These are phyloP conservation scores for Lasioglossum calceatum DNA, from an alignment of 2,888 invertebrate genomes.

Conservation along the genomic window DNA sequence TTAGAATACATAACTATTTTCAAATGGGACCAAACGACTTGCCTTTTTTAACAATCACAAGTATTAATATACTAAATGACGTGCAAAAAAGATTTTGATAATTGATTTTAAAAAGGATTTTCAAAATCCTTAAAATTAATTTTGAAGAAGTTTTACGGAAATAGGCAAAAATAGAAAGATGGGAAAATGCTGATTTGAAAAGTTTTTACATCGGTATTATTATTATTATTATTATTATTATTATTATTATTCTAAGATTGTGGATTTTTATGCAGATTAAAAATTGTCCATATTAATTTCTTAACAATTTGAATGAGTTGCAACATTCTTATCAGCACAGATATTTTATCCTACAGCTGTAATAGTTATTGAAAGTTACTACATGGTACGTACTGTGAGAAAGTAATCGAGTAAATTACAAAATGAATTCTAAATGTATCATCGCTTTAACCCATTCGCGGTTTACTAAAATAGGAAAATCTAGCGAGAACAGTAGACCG, in stretches of 20 bases:
- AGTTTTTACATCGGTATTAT: not conserved
- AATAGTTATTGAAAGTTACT: not conserved
- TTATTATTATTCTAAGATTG: too few relatives aligned
- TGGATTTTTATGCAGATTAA: not conserved
- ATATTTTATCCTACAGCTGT: not conserved
- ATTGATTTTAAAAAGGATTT: too few relatives aligned
- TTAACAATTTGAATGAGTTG: not conserved
- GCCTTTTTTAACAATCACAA: not conserved
- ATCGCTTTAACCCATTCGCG: not conserved
- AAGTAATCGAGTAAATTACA: not conserved
- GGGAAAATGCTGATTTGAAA: not conserved
- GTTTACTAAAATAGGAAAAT: not conserved
- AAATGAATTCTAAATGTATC: not conserved
- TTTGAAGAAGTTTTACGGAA: not conserved
- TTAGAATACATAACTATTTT: not conserved
- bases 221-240: not conserved
- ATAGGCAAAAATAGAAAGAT: not conserved
- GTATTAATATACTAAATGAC: too few relatives aligned
- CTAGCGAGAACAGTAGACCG: conserved; percentile 64
- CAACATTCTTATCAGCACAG: not conserved
- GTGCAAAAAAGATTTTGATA: too few relatives aligned
- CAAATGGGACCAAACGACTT: not conserved
- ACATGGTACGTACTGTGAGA: not conserved
- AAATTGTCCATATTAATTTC: too few relatives aligned
- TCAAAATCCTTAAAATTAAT: too few relatives aligned